Evolutionary conservation across 2,113 vertebrate species (phyloP).

Genomic region (Anser brachyrhynchus): DNA sequence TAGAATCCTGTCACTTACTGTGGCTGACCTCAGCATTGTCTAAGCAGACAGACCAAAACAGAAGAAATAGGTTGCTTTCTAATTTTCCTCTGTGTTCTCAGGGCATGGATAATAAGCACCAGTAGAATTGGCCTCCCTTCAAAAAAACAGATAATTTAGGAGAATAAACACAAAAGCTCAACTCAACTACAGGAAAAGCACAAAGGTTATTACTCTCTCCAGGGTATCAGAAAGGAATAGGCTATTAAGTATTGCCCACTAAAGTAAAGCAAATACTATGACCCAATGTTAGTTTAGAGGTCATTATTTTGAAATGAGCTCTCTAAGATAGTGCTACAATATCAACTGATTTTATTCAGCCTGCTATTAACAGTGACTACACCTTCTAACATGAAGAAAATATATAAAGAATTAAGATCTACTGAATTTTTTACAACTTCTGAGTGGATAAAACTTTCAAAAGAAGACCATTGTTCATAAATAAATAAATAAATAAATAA

Average conservation of each 20-base stretch:
- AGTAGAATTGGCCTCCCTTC: neutral
- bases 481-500: neutral
- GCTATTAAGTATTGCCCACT: neutral
- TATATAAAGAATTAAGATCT: neutral
- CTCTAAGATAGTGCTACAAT: neutral
- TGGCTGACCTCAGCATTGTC: neutral
- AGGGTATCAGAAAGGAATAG: neutral
- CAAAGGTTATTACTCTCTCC: neutral
- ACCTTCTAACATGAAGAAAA: neutral
- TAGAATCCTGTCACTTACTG: neutral
- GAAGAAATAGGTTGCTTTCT: neutral
- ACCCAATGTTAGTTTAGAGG: neutral
- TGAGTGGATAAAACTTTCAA: neutral
- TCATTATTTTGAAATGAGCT: neutral
- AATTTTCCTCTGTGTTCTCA: neutral
- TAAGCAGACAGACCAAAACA: rapidly evolving
- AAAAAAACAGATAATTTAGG: neutral
- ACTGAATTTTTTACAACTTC: neutral
- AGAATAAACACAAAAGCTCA: neutral
- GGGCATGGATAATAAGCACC: rapidly evolving
- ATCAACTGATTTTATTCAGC: neutral
- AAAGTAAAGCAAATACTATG: neutral
- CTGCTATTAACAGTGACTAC: neutral
- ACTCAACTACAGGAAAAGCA: neutral
- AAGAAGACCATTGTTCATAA: neutral